Conservation (phyloP, 2,113 vertebrate species). For the Vicugna pacos region DNA sequence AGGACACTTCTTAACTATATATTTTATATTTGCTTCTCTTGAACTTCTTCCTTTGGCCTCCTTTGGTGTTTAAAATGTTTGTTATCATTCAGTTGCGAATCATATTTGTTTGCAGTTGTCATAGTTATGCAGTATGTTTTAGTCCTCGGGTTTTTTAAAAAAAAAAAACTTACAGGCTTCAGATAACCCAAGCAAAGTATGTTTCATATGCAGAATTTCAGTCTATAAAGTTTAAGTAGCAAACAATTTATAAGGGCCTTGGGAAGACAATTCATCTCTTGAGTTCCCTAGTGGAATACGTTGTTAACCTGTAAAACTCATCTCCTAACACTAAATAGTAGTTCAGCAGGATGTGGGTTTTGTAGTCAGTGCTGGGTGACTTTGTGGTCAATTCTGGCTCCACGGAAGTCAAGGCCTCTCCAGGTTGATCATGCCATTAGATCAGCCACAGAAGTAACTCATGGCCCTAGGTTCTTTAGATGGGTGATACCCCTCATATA, state of each 20-base stretch:
- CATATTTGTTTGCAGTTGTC: not conserved
- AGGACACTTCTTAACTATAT: not conserved
- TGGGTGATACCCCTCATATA: not conserved
- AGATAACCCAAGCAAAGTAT: not conserved
- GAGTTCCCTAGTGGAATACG: not conserved
- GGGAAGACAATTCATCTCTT: not conserved
- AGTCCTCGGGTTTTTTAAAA: not conserved
- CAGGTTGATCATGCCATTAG: not conserved
- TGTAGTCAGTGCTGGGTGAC: not conserved
- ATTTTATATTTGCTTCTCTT: not conserved
- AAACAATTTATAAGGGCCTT: not conserved
- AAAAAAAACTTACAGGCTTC: not conserved
- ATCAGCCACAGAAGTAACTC: not conserved
- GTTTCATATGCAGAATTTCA: slow-evolving; percentile 29
- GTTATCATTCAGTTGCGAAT: not conserved
- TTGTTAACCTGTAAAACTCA: not conserved
- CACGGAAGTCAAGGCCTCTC: not conserved
- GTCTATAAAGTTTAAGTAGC: slow-evolving; percentile 9
- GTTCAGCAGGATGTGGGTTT: not conserved
- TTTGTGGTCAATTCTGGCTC: not conserved
- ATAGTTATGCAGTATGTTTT: slow-evolving; percentile 24
- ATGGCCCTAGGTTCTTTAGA: not conserved
- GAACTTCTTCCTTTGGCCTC: not conserved
- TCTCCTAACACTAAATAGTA: not conserved
- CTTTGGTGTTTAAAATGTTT: not conserved